Base-by-base conservation (phyloP, 2,113 vertebrate genomes). In the Leiothrix lutea region DNA sequence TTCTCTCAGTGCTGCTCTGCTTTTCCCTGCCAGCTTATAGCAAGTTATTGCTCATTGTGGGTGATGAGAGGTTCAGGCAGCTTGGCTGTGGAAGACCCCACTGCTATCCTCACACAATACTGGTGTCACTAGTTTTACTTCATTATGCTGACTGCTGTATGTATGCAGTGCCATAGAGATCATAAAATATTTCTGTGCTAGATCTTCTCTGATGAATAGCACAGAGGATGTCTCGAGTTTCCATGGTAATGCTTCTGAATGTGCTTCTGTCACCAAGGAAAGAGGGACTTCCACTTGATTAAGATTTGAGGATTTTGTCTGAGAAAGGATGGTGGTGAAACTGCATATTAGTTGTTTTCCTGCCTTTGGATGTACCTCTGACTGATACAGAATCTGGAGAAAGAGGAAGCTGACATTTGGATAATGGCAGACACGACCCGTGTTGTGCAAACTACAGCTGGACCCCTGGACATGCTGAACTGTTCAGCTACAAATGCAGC, bases 181-280 rank as follows among this genome's bases (percentile, higher is more conserved):
- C 44, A 94, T 93, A 88, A 92, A 94, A 88, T 92, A 95, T 92
- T 95, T 95, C 86, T 83, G 25, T 74, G 48, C 60, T 80, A 35
- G 35, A 87, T 91, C 31, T 72, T 78, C 51, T 74, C 31, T 88
- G 79, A 80, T 95, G 77, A 94, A 80, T 84, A 90, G 60, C 72
- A 64, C 54, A 86, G 80, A 78, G 69, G 75, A 93, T 93, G 65
- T 78, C 85, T 95, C 6, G 19, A 74, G 94, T 97, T 96, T 92
- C 96, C 94, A 96, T 96, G 92, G 92, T 86, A 94, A 94, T 94
- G 53, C 71, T 92, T 88, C 60, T 95, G 82, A 93, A 94, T 93
- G 66, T 93, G 79, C 81, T 95, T 94, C 90, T 83, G 72, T 94
- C 75, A 78, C 71, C 72, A 72, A 84, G 90, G 95, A 94, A 92